Conservation (phyloP, 2,888 invertebrate species). For the Drosophila dives region DNA sequence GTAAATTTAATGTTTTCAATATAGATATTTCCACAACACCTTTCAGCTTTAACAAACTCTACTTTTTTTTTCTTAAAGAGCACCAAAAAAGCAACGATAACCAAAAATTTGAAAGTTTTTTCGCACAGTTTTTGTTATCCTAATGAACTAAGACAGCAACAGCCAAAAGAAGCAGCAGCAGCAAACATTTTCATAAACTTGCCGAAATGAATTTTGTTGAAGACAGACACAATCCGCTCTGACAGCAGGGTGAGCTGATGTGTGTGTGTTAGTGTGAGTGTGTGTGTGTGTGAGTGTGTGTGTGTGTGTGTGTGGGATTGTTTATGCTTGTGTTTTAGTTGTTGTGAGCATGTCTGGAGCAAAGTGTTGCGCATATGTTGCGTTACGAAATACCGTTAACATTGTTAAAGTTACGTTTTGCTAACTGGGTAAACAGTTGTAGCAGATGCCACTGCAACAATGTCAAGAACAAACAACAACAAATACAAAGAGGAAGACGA, state of each 20-base stretch:
- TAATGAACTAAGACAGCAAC: slow-evolving; percentile 63
- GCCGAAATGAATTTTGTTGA: slow-evolving; percentile 68
- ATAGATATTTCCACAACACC: not conserved
- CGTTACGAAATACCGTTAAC: slow-evolving; percentile 61
- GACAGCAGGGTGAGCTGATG: slow-evolving; percentile 9
- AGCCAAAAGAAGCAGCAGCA: slow-evolving; percentile 22
- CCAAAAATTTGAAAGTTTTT: slow-evolving; percentile 59
- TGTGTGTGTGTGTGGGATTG: not conserved
- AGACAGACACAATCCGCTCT: slow-evolving; percentile 48
- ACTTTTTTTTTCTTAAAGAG: not conserved
- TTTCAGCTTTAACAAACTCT: not conserved
- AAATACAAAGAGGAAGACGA: slow-evolving; percentile 31
- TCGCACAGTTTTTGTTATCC: slow-evolving; percentile 67
- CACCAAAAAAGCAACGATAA: slow-evolving; percentile 21
- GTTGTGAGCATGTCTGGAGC: slow-evolving; percentile 17
- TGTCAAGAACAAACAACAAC: slow-evolving; percentile 31
- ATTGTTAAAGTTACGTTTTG: slow-evolving; percentile 45
- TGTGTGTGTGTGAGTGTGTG: slow-evolving; percentile 1
- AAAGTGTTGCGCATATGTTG: slow-evolving; percentile 71
- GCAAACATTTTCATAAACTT: slow-evolving; percentile 73
- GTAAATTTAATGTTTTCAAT: not conserved
- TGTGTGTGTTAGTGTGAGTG: slow-evolving; percentile 5
- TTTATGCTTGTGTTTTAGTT: slow-evolving; percentile 7
- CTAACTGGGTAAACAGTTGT: slow-evolving; percentile 50
- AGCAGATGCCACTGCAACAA: slow-evolving; percentile 50